Evolutionary conservation across 1,140 invertebrate species (phyloP).

Genomic region (Drosophila pseudoananassae): DNA sequence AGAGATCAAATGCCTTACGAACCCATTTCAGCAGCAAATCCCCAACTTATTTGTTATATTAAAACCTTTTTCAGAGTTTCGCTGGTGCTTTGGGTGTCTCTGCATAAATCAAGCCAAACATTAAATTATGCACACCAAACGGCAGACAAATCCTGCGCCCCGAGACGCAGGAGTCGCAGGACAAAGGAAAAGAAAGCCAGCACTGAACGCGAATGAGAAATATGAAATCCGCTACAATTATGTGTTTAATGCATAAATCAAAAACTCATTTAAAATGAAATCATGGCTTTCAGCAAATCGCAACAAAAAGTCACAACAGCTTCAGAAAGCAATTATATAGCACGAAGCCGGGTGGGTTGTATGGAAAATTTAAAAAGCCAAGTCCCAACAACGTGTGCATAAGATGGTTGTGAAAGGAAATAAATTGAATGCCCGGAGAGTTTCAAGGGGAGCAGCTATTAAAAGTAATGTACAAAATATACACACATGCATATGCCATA

Average conservation of each 20-base stretch:
- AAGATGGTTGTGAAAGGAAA: constrained; percentile 68
- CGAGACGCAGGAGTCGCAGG: constrained; percentile 5
- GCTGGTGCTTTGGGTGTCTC: constrained; percentile 14
- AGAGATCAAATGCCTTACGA: constrained; percentile 26
- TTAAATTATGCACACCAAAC: constrained; percentile 77
- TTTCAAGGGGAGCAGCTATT: constrained; percentile 57
- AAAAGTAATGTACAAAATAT: constrained; percentile 46
- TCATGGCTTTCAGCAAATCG: constrained; percentile 77
- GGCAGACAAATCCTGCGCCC: constrained; percentile 61
- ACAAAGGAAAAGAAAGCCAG: constrained; percentile 17
- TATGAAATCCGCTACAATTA: constrained; percentile 72
- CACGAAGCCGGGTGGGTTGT: constrained; percentile 33
- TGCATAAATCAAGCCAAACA: constrained; percentile 74
- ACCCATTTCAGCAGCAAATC: constrained; percentile 33
- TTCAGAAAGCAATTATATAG: constrained; percentile 67
- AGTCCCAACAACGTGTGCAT: constrained; percentile 57
- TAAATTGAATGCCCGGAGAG: constrained; percentile 71
- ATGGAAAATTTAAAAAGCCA: constrained; percentile 69
- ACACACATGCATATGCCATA: constrained; percentile 20
- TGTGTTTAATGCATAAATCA: constrained; percentile 82
- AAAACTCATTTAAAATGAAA: constrained; percentile 82
- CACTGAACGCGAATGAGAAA: constrained; percentile 19
- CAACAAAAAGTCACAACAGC: constrained; percentile 61
- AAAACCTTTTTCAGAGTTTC: constrained; percentile 55
- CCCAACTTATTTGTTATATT: constrained; percentile 41